Evolutionary conservation across 2,888 invertebrate genomes (phyloP), one percentile per base, ranked within the genome.

Genomic region (Saturnia japonica): DNA sequence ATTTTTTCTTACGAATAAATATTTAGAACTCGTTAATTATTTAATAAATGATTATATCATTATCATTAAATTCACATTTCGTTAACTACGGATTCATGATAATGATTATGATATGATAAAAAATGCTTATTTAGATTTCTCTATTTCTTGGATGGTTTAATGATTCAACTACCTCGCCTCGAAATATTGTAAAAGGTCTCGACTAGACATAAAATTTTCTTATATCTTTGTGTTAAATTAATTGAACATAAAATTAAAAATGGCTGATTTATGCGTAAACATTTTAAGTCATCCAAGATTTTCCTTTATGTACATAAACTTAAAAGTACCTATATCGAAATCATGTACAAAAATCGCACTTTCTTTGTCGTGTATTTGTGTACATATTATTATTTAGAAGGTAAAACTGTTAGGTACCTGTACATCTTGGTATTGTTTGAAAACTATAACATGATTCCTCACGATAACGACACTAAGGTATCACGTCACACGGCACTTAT

Each of bases 391-490:
- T 28, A 60, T 28, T 60, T 60, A 28, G 28, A 14, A 60, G 6
- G 57, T 14, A 60, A 60, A 28, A 60, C 14, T 25, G 25, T 1
- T 60, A 28, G 12, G 14, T 60, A 87, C 87, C 87, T 85, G 81
- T 69, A 76, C 87, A 87, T 87, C 68, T 76, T 82, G 77, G 70
- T 54, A 64, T 67, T 68, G 67, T 64, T 70, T 47, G 47, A 72
- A 69, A 71, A 74, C 71, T 72, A 60, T 62, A 74, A 72, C 70
- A 74, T 74, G 68, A 70, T 72, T 71, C 64, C 71, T 70, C 69
- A 74, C 72, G 60, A 72, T 25, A 51, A 68, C n/a, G 12, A 19
- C 71, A 71, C 34, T 54, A 43, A 43, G 47, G 28, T 40, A 73
- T 70, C 73, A 74, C 76, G 74, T 74, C 74, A 75, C 75, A 71